Percentiles rank a stretch among this genome's conserved stretches.
phyloP scores from a whole-genome alignment of 2,797 vertebrate genomes.

The Trichosurus vulpecula region DNA sequence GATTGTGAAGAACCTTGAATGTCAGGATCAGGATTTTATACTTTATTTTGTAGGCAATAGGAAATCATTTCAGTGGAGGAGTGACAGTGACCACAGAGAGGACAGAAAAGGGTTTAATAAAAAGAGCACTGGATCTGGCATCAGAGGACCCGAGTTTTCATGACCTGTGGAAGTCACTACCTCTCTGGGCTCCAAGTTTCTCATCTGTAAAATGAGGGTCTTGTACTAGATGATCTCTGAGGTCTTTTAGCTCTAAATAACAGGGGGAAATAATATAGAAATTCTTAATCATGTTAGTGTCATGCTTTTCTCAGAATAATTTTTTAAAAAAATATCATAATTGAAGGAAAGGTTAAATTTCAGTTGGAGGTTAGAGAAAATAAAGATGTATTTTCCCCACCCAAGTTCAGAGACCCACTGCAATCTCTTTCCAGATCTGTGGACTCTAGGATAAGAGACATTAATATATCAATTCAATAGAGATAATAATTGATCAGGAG shows the following conservation, averaged over 20 bases:
- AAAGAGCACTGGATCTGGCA: not conserved
- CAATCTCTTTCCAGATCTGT: no score
- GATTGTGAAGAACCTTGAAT: not conserved
- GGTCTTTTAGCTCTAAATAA: slow-evolving; percentile 13
- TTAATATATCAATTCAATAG: not conserved
- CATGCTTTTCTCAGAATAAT: not conserved
- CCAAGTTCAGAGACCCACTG: not conserved
- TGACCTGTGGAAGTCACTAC: not conserved
- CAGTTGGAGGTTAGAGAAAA: not conserved
- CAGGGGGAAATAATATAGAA: not conserved
- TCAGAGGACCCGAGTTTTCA: not conserved
- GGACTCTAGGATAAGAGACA: not conserved
- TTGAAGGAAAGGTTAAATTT: not conserved
- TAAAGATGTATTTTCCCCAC: not conserved
- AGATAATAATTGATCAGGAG: not conserved
- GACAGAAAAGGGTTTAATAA: not conserved
- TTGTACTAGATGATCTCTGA: not conserved
- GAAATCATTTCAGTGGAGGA: not conserved
- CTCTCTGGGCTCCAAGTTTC: slow-evolving; percentile 1
- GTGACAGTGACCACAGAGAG: not conserved
- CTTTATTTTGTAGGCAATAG: not conserved
- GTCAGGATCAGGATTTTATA: not conserved
- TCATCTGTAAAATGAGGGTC: not conserved
- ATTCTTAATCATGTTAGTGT: not conserved
- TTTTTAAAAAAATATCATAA: not conserved